Evolutionary conservation across 2,797 vertebrate genomes (phyloP), one percentile per base, ranked within the genome.

Genomic region (Apodemus agrarius): DNA sequence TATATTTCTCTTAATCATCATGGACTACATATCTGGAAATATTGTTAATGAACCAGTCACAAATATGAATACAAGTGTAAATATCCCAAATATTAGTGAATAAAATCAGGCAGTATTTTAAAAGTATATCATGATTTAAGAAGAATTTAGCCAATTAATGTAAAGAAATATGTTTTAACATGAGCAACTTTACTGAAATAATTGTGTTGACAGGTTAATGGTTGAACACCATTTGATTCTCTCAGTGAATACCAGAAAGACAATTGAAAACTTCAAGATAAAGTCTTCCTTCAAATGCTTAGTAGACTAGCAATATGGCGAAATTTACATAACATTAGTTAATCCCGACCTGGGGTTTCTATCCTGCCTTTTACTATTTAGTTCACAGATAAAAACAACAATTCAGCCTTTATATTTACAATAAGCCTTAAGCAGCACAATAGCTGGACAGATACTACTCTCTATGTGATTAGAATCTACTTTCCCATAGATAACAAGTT

Each of bases 81-180:
- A 86, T 46, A 90, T 65, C 37, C 85, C 83, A 91, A 93, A 72
- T 92, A 54, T 78, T 79, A 93, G 69, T 94, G 90, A 90, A 81
- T 89, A 84, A 94, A 90, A 37, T 91, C 31, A 72, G 75, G 34
- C 57, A 84, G 16, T 87, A 74, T 95, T 89, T 91, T 37, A 29
- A 95, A 92, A 91, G 78, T 17, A 67, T 13, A 52, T 37, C n/a
- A 31, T 57, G 6, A 95, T 57, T 76, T 46, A 78, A 78, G 31
- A 93, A 67, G 61, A 89, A 46, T 93, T 92, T 92, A 82, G 89
- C 89, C 19, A 19, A 82, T 88, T 43, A 79, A 82, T 82, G 31
- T 82, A 59, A 92, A 92, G 31, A 92, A 96, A 75, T 78, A 49
- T 86, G 57, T n/a, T 82, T 90, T 79, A 95, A 59, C 29, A 89